Percentiles rank a stretch among this genome's conserved stretches.
Conservation (phyloP, 2,113 vertebrate genomes). For the Motacilla alba region DNA sequence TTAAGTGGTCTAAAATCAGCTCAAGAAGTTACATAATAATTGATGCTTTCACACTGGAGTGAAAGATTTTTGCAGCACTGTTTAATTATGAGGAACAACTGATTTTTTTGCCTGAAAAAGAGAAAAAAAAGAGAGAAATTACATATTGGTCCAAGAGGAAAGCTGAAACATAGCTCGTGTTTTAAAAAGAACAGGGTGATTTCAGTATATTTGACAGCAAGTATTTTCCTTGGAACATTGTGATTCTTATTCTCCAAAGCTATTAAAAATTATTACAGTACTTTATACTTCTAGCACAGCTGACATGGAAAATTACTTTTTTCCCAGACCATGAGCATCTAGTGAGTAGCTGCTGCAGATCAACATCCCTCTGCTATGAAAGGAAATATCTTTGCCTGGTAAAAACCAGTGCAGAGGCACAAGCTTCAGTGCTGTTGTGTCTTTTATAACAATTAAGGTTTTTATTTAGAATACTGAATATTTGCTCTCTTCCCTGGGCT, state of each 20-base stretch:
- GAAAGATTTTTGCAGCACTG: background rate
- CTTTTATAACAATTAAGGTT: background rate
- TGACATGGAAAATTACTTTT: background rate
- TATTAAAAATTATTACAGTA: background rate
- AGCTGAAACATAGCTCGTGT: background rate
- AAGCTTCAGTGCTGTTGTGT: background rate
- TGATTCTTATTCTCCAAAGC: background rate
- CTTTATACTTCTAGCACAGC: background rate
- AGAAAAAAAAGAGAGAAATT: background rate
- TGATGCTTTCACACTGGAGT: background rate
- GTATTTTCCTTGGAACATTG: background rate
- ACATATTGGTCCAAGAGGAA: background rate
- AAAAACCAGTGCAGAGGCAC: background rate
- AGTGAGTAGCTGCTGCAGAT: background rate
- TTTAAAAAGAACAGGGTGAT: background rate
- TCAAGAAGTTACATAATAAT: background rate
- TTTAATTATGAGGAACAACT: slow-evolving; percentile 12
- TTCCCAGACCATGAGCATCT: background rate
- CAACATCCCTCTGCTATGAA: background rate
- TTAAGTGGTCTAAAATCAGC: background rate
- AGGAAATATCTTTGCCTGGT: background rate
- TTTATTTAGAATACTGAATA: background rate
- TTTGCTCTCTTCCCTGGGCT: background rate
- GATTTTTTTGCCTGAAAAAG: background rate
- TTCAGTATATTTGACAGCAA: background rate